Percentiles rank a stretch among this genome's conserved stretches.
Evolutionary conservation across 2,888 invertebrate genomes (phyloP).

Genomic region (Meiosimyza platycephala): DNA sequence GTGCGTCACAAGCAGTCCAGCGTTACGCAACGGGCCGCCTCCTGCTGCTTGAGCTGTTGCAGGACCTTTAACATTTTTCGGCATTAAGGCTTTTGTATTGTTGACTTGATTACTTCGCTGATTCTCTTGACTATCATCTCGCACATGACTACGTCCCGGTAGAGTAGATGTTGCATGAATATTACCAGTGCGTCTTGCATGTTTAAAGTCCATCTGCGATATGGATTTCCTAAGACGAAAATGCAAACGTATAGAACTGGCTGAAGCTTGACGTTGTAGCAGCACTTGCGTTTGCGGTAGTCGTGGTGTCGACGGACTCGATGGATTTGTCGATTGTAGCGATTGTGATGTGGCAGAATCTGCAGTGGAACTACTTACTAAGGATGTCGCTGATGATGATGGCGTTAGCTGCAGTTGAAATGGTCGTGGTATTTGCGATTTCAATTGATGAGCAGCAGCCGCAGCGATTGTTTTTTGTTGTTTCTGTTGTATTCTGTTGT

Average conservation of each 20-base stretch:
- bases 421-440: constrained; percentile 42
- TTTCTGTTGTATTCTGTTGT: neutral
- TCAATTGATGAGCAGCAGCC: constrained; percentile 21
- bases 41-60: neutral
- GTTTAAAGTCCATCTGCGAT: constrained; percentile 62
- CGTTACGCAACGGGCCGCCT: neutral
- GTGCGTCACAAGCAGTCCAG: constrained; percentile 26
- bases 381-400: constrained; percentile 52
- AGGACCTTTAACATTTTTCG: no score
- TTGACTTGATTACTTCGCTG: neutral
- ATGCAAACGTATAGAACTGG: constrained; percentile 48
- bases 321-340: neutral
- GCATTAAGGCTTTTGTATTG: neutral
- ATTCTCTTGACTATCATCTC: neutral
- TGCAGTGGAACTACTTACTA: constrained; percentile 37
- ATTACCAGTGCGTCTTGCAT: constrained; percentile 51
- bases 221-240: constrained; percentile 57
- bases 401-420: constrained; percentile 47
- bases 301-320: constrained; percentile 11
- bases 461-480: constrained; percentile 39
- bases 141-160: neutral
- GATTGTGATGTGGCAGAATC: neutral
- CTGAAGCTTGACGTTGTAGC: constrained; percentile 51
- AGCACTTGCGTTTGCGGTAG: constrained; percentile 32
- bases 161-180: constrained; percentile 36